Percentiles rank a stretch among this genome's conserved stretches.
Evolutionary conservation across 2,888 invertebrate species (phyloP).

Genomic region (Lymantria dispar): DNA sequence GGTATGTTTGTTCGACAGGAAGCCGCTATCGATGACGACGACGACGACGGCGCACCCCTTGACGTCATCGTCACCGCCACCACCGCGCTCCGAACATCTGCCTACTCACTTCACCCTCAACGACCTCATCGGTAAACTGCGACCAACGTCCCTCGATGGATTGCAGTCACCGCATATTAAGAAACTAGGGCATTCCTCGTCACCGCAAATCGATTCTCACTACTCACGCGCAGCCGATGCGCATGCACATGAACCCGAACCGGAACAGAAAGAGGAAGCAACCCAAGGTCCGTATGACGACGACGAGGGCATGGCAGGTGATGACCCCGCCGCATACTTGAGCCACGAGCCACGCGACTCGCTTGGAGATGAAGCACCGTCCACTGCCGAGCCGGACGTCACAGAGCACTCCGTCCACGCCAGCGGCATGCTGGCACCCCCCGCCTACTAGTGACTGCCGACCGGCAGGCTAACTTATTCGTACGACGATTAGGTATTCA

Average conservation of each 20-base stretch:
- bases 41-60: slow-evolving; percentile 81
- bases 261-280: slow-evolving; percentile 68
- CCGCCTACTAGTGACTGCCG: slow-evolving; percentile 72
- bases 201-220: slow-evolving; percentile 83
- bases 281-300: slow-evolving; percentile 86
- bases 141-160: slow-evolving; percentile 76
- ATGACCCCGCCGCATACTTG: slow-evolving; percentile 79
- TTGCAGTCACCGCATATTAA: slow-evolving; percentile 75
- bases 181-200: slow-evolving; percentile 74
- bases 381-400: slow-evolving; percentile 84
- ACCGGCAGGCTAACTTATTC: slow-evolving; percentile 43
- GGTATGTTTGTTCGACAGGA: slow-evolving; percentile 65
- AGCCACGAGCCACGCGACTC: slow-evolving; percentile 62
- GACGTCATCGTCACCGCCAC: slow-evolving; percentile 80
- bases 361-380: slow-evolving; percentile 73
- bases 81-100: slow-evolving; percentile 79
- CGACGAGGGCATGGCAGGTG: slow-evolving; percentile 78
- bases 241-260: slow-evolving; percentile 67
- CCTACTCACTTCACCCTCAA: slow-evolving; percentile 80
- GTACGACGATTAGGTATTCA: slow-evolving; percentile 56
- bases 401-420: slow-evolving; percentile 80
- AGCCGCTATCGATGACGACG: slow-evolving; percentile 81
- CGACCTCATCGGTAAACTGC: slow-evolving; percentile 80
- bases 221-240: slow-evolving; percentile 80
- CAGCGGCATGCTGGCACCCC: slow-evolving; percentile 80